Percentiles rank a stretch among this genome's conserved stretches.
These are phyloP conservation scores for Raillietiella orientalis DNA, from an alignment of 2,888 invertebrate species.

Conservation along the genomic window DNA sequence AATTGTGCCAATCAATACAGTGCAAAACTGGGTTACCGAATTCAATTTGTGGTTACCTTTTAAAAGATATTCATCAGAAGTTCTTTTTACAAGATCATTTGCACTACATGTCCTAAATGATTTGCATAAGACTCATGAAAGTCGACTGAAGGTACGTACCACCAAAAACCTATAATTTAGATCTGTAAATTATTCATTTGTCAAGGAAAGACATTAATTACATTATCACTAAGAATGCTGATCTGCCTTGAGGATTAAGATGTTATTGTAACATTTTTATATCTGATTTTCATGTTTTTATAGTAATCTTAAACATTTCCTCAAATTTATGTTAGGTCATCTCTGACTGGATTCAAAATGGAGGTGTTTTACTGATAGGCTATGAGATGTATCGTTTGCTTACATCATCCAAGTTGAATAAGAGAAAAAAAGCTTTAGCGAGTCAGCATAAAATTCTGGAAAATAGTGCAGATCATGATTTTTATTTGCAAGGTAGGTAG, in stretches of 20 bases:
- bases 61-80: too few species aligned
- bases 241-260: not conserved
- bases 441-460: conserved; percentile 20
- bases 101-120: conserved; percentile 71
- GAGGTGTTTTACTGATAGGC: conserved; percentile 81
- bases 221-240: not conserved
- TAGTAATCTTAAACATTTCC: not conserved
- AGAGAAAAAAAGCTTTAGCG: not conserved
- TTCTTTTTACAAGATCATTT: conserved; percentile 39
- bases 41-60: conserved; percentile 94
- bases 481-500: conserved; percentile 28
- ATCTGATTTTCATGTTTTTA: conserved; percentile 1
- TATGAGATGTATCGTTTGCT: conserved; percentile 83
- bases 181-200: not conserved
- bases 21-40: conserved; percentile 92
- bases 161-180: not conserved
- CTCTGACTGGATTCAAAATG: conserved; percentile 47
- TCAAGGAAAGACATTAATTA: not conserved
- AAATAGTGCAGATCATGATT: conserved; percentile 20
- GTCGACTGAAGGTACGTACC: conserved; percentile 38
- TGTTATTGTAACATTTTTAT: conserved; percentile 3
- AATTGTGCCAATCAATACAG: conserved; percentile 92
- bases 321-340: conserved; percentile 10
- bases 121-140: conserved; percentile 59
- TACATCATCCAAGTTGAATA: conserved; percentile 18